Percentiles rank a stretch among this genome's conserved stretches.
These are phyloP conservation scores for Grallaria varia DNA, from an alignment of 2,113 vertebrate genomes.

Conservation along the genomic window DNA sequence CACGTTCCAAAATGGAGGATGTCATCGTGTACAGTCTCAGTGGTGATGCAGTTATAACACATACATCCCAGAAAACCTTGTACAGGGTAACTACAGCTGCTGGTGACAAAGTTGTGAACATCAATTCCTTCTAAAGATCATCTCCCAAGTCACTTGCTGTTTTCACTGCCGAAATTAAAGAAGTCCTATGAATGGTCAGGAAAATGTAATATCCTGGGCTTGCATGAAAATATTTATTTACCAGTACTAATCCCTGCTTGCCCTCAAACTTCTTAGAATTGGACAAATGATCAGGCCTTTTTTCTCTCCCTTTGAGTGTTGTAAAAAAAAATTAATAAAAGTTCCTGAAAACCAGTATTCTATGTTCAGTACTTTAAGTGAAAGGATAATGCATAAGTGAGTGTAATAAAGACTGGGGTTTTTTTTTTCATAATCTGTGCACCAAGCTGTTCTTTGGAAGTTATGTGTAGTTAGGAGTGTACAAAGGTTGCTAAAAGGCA, in stretches of 20 bases:
- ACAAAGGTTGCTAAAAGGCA: not conserved
- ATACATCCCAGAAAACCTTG: not conserved
- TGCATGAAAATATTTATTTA: not conserved
- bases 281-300: not conserved
- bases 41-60: not conserved
- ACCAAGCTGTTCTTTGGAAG: not conserved
- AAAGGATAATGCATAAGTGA: not conserved
- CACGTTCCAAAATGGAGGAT: constrained; percentile 5
- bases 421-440: not conserved
- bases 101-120: not conserved
- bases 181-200: not conserved
- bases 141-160: not conserved
- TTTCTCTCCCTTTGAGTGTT: not conserved
- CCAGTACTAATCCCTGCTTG: not conserved
- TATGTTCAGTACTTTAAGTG: not conserved
- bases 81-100: not conserved
- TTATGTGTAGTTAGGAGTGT: not conserved
- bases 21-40: not conserved
- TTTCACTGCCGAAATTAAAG: not conserved
- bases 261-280: not conserved
- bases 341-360: not conserved
- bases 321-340: not conserved
- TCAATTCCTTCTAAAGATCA: not conserved
- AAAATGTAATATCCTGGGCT: not conserved
- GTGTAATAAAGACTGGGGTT: not conserved